phyloP scores from a whole-genome alignment of 2,113 vertebrate genomes.

The Dasyornis broadbenti region DNA sequence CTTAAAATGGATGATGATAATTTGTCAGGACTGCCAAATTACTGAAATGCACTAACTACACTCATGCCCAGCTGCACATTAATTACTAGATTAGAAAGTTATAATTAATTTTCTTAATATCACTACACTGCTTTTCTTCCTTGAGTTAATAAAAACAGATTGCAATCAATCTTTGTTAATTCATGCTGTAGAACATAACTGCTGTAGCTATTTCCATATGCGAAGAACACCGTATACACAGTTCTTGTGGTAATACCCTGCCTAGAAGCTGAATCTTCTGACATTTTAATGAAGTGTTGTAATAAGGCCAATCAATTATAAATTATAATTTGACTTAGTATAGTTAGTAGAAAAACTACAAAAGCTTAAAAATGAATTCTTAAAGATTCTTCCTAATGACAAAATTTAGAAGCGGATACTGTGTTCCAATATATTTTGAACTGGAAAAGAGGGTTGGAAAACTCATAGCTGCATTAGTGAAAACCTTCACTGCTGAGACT shows the following conservation, averaged over 20 bases:
- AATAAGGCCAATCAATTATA: conserved; percentile 42
- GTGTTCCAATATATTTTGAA: not conserved
- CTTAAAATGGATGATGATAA: conserved; percentile 49
- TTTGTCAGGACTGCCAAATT: conserved; percentile 59
- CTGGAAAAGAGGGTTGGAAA: not conserved
- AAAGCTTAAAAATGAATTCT: not conserved
- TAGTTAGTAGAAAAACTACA: not conserved
- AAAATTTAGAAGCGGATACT: not conserved
- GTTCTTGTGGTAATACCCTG: not conserved
- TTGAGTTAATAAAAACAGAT: conserved; percentile 63
- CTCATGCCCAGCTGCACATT: conserved; percentile 66
- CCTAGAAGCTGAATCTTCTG: not conserved
- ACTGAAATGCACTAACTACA: conserved; percentile 39
- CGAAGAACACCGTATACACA: not conserved
- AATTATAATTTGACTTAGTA: conserved; percentile 30
- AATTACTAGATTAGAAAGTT: conserved; percentile 70
- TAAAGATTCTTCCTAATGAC: not conserved
- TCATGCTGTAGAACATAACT: conserved; percentile 40
- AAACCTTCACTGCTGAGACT: not conserved
- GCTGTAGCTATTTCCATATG: conserved; percentile 4
- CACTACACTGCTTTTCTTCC: conserved; percentile 50
- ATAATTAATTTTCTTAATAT: conserved; percentile 69
- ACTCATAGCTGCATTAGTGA: not conserved
- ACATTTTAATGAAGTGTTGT: conserved; percentile 16
- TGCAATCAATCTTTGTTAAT: conserved; percentile 61